Evolutionary conservation across 2,113 vertebrate genomes (phyloP).

Genomic region (Perca fluviatilis): DNA sequence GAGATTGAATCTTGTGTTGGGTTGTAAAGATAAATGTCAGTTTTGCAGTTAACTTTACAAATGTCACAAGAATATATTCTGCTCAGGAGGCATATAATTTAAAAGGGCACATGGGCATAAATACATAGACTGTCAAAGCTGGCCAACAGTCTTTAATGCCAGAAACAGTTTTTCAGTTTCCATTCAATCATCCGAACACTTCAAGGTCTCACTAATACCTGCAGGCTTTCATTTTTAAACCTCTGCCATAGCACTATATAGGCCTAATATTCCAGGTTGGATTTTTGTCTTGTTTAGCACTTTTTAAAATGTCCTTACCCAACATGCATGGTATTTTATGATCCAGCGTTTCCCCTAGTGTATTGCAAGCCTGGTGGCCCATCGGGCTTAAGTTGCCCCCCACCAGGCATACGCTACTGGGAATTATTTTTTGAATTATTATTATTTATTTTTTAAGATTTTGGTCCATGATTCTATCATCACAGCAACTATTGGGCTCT

Average conservation of each 20-base stretch:
- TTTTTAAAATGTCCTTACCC: background rate
- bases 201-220: background rate
- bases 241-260: too few relatives aligned
- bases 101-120: constrained; percentile 26
- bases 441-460: too few relatives aligned
- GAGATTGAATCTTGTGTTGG: constrained; percentile 1
- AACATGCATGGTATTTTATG: background rate
- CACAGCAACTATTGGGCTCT: too few relatives aligned
- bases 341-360: too few relatives aligned
- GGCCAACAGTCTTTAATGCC: background rate
- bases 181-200: background rate
- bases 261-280: background rate
- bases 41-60: constrained; percentile 49
- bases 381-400: too few relatives aligned
- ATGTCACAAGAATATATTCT: constrained; percentile 38
- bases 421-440: too few relatives aligned
- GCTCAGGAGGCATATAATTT: background rate
- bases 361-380: too few relatives aligned
- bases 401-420: too few relatives aligned
- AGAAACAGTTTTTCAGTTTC: constrained; percentile 3
- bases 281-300: background rate
- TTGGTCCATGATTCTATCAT: too few relatives aligned
- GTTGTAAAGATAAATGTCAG: constrained; percentile 57
- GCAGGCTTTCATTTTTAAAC: background rate
- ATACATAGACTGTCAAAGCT: background rate